Evolutionary conservation across 2,113 vertebrate genomes (phyloP), one percentile per base, ranked within the genome.

Genomic region (Cynopterus brachyotis): DNA sequence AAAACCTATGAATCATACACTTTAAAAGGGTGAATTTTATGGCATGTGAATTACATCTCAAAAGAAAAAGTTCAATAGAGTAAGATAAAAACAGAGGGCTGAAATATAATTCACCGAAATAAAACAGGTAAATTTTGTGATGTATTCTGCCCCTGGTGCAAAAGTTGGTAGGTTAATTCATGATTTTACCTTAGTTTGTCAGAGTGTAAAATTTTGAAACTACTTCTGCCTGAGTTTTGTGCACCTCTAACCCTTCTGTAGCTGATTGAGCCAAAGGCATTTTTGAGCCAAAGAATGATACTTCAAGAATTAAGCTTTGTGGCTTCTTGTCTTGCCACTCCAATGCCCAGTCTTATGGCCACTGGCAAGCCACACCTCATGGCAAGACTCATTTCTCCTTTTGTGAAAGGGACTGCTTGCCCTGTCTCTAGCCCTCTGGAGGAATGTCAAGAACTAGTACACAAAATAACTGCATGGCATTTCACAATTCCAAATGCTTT

Each of bases 131-230:
- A 79, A 42, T 19, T 79, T 88, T 64, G 45, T 55, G 50, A 57
- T 37, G 5, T 57, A 30, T 84, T 47, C 37, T 60, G 3, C 15
- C 10, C 2, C 59, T 5, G 42, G 11, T 72, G 50, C 40, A 84
- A 93, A 84, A 81, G 24, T 60, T 37, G 4, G 62, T 80, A 42
- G 32, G 37, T 28, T 93, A 75, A 60, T 89, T 95, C 35, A 40
- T 84, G 57, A 50, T 75, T 95, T 73, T 80, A 82, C 37, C 47
- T 70, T 76, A 28, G 24, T 40, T 47, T 80, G 20, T 88, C 19
- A 93, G n/a, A 96, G 62, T 32, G 19, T n/a, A 66, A 62, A 50
- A 42, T 76, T 88, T 57, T 45, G 32, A 50, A 91, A 88, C 55
- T 62, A 69, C 10, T 57, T 80, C 42, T 45, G 7, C 16, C 32